These are phyloP conservation scores for Torymus auratus DNA, from an alignment of 2,888 invertebrate species.

Conservation along the genomic window DNA sequence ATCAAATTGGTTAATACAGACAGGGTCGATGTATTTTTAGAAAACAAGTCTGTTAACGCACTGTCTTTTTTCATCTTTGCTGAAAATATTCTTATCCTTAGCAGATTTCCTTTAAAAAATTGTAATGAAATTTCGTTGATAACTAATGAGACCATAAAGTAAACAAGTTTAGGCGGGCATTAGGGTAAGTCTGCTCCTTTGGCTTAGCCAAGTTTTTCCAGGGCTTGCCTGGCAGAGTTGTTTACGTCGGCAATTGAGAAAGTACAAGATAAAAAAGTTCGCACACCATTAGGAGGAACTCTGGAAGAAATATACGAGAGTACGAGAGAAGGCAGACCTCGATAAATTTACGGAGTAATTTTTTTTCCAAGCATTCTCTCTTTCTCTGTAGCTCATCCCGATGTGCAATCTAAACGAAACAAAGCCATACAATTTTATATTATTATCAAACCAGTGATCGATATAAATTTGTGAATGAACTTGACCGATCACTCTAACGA, in stretches of 20 bases:
- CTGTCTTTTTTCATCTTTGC: too few relatives aligned
- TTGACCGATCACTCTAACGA: too few relatives aligned
- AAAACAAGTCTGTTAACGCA: too few relatives aligned
- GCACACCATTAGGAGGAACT: neutral
- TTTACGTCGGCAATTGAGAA: slow-evolving; percentile 16
- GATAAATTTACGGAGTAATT: slow-evolving; percentile 62
- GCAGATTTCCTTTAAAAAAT: too few relatives aligned
- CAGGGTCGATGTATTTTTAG: too few relatives aligned
- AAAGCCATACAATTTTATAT: too few relatives aligned
- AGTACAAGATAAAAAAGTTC: slow-evolving; percentile 29
- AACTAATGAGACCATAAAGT: slow-evolving; percentile 13
- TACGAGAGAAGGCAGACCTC: neutral
- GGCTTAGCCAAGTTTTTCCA: too few relatives aligned
- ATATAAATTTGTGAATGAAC: too few relatives aligned
- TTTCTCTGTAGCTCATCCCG: too few relatives aligned
- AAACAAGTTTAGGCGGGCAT: neutral
- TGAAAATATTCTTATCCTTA: too few relatives aligned
- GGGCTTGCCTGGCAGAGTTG: neutral
- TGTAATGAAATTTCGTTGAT: neutral
- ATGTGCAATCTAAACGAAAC: too few relatives aligned
- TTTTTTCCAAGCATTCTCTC: slow-evolving; percentile 50
- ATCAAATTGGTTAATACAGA: neutral
- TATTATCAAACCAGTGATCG: too few relatives aligned
- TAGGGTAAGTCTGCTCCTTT: slow-evolving; percentile 16
- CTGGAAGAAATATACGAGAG: slow-evolving; percentile 10